phyloP scores from a whole-genome alignment of 2,113 vertebrate species.

The Cairina moschata region DNA sequence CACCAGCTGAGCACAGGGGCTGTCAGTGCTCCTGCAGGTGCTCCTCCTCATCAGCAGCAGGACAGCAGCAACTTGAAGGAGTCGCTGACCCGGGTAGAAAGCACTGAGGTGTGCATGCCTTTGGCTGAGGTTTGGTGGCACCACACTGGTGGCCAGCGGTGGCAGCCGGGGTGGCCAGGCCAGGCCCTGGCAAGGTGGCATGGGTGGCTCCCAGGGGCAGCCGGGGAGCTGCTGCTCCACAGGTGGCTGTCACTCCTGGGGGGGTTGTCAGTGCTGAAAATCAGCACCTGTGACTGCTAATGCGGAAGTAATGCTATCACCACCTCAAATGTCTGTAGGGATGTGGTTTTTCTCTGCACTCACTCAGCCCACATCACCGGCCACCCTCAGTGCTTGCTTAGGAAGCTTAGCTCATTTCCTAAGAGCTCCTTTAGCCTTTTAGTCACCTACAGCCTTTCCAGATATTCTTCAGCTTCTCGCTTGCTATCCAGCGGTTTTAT shows the following conservation, averaged over 20 bases:
- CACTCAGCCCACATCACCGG: accelerated
- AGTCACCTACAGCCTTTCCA: neutral
- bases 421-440: neutral
- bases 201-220: no score
- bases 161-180: no score
- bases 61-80: neutral
- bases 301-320: neutral
- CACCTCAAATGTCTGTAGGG: neutral
- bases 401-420: neutral
- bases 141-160: no score
- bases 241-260: neutral
- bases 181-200: no score
- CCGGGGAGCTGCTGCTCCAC: accelerated
- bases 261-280: neutral
- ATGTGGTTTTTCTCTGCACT: accelerated
- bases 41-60: neutral
- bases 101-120: neutral
- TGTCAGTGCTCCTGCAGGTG: neutral
- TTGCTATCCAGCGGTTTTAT: neutral
- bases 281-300: neutral
- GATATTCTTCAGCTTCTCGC: neutral
- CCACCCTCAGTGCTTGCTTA: neutral
- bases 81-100: neutral
- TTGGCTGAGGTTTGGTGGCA: no score
- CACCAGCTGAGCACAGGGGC: neutral